These are phyloP conservation scores for Semicossyphus pulcher DNA, from an alignment of 2,113 vertebrate species.

Conservation along the genomic window DNA sequence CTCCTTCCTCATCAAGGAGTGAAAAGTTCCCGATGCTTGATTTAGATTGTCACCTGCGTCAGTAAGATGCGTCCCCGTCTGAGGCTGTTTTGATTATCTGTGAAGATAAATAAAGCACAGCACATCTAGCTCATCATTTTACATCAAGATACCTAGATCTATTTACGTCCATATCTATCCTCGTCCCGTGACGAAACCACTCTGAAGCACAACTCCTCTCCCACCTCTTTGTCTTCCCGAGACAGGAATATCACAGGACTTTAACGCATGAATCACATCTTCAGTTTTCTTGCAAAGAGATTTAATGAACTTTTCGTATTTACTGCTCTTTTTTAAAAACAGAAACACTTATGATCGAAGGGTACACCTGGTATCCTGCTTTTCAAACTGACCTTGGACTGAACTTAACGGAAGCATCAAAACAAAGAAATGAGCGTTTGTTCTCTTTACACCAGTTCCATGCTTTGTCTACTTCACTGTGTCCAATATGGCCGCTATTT, in stretches of 20 bases:
- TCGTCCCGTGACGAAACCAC: conserved; percentile 41
- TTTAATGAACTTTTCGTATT: conserved; percentile 51
- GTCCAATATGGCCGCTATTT: conserved; percentile 9
- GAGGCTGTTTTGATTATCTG: conserved; percentile 44
- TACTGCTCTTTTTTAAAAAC: conserved; percentile 33
- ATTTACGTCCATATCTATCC: conserved; percentile 66
- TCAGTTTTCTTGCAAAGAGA: conserved; percentile 53
- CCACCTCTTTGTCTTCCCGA: conserved; percentile 32
- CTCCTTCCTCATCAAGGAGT: conserved; percentile 36
- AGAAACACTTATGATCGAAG: conserved; percentile 29
- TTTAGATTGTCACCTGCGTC: conserved; percentile 53
- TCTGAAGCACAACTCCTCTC: conserved; percentile 69
- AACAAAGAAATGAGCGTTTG: conserved; percentile 23
- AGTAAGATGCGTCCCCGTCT: conserved; percentile 27
- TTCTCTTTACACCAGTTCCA: conserved; percentile 25
- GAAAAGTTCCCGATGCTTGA: conserved; percentile 47
- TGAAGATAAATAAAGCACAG: conserved; percentile 76
- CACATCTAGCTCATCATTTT: conserved; percentile 58
- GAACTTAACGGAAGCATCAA: conserved; percentile 23
- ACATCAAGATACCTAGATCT: conserved; percentile 65
- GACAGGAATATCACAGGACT: conserved; percentile 39
- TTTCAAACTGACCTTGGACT: conserved; percentile 43
- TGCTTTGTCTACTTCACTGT: conserved; percentile 15
- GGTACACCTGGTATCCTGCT: conserved; percentile 45
- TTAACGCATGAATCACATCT: conserved; percentile 53